Evolutionary conservation across 1,140 invertebrate species (phyloP), one percentile per base, ranked within the genome.

Genomic region (Meloidogyne exigua): DNA sequence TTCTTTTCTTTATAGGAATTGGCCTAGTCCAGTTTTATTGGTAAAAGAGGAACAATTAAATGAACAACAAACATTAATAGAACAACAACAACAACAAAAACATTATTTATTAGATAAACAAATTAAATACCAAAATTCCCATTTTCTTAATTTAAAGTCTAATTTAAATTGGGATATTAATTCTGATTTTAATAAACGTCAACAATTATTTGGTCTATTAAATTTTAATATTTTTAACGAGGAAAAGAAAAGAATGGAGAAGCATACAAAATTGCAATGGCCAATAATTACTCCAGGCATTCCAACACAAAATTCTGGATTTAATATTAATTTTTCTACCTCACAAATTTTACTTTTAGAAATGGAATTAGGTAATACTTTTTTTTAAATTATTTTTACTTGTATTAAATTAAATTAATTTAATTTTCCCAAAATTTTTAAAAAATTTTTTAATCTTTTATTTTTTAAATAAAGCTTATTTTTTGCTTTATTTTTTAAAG

Each of bases 261-360:
- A n/a, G 0, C 49, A 57, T 57, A n/a, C 49, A n/a, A 57, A 57
- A 9, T 9, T 57, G 18, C 18, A n/a, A n/a, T 57, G 49, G 69
- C 69, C 69, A 44, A 71, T 44, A 15, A 44, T 71, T 15, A 13
- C 69, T 15, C 39, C 69, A 44, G 69, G 32, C 3, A 57, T 18
- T 21, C 69, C 69, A 1, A 15, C 12, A 71, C 69, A 71, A 10
- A 71, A 71, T 71, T 42, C 32, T 28, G 28, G 32, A 25, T 71
- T 71, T 28, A 44, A 71, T 62, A 42, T 71, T 26, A 71, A 71
- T 44, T 42, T 18, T 13, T 21, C 25, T n/a, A 71, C 69, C 9
- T 44, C 69, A 10, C 36, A 71, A 3, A 71, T 71, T n/a, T 57
- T 71, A 5, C 69, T 57, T n/a, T 26, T 26, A 71, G 69, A 44